A percentile compares a stretch with the other conserved stretches of the same genome.
phyloP scores from a whole-genome alignment of 64 coral and sea anemone species.

The Pachyseris speciosa region DNA sequence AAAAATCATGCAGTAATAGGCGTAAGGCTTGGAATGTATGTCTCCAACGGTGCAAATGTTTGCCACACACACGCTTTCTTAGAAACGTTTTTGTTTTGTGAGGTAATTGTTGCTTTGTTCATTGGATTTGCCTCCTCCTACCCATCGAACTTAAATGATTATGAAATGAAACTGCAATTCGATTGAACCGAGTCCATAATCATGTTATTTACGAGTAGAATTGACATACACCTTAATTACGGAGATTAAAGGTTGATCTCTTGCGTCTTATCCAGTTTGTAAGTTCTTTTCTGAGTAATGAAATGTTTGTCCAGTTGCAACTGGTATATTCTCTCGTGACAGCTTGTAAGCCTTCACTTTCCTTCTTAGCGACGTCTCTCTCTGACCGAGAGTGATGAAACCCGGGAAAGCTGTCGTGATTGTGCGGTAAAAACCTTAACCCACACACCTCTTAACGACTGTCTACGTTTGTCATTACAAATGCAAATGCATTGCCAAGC shows the following conservation, averaged over 20 bases:
- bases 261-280: not conserved
- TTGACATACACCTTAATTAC: not conserved
- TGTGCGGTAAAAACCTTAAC: not conserved
- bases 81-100: not conserved
- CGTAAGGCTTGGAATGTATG: not conserved
- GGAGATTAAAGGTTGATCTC: not conserved
- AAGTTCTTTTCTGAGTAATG: not conserved
- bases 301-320: not conserved
- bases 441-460: not conserved
- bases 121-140: not conserved
- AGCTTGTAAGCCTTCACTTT: not conserved
- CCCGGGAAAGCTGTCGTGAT: not conserved
- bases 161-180: not conserved
- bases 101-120: not conserved
- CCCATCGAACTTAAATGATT: not conserved
- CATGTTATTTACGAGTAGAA: not conserved
- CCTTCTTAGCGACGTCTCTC: too few species aligned
- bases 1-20: not conserved
- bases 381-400: not conserved
- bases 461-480: not conserved
- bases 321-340: not conserved
- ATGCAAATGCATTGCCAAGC: not conserved
- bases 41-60: not conserved
- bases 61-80: constrained; percentile 10
- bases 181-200: not conserved